Conservation (phyloP, 2,888 invertebrate genomes). For the Barypeithes pellucidus region DNA sequence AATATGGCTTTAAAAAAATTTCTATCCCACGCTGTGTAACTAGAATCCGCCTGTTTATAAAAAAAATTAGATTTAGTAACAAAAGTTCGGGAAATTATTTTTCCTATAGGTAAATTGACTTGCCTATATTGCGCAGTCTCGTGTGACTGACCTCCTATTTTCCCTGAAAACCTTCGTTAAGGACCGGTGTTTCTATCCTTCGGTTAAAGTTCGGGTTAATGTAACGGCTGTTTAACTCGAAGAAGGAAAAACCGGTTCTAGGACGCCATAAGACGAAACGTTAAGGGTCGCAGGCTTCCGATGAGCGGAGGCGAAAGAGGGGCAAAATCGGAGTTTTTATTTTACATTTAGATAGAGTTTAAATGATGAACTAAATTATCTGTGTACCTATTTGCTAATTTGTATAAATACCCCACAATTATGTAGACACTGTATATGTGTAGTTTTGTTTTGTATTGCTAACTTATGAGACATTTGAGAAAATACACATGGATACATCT, state of each 20-base stretch:
- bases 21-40: constrained; percentile 60
- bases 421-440: constrained; percentile 71
- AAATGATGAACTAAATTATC: constrained; percentile 64
- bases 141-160: constrained; percentile 64
- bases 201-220: constrained; percentile 12
- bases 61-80: constrained; percentile 34
- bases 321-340: constrained; percentile 42
- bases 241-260: constrained; percentile 24
- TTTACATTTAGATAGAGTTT: constrained; percentile 54
- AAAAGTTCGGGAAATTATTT: constrained; percentile 28
- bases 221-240: neutral
- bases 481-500: constrained; percentile 68
- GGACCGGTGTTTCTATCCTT: constrained; percentile 1
- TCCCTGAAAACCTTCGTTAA: constrained; percentile 49
- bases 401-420: constrained; percentile 71
- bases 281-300: constrained; percentile 66
- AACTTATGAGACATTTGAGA: constrained; percentile 64
- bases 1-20: constrained; percentile 62
- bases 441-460: constrained; percentile 71
- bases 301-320: neutral
- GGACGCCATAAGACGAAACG: constrained; percentile 66
- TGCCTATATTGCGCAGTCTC: constrained; percentile 64
- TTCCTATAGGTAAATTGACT: constrained; percentile 58
- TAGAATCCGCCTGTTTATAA: constrained; percentile 64
- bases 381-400: constrained; percentile 69